These are phyloP conservation scores for Chitala chitala DNA, from an alignment of 2,113 vertebrate genomes.

Conservation along the genomic window DNA sequence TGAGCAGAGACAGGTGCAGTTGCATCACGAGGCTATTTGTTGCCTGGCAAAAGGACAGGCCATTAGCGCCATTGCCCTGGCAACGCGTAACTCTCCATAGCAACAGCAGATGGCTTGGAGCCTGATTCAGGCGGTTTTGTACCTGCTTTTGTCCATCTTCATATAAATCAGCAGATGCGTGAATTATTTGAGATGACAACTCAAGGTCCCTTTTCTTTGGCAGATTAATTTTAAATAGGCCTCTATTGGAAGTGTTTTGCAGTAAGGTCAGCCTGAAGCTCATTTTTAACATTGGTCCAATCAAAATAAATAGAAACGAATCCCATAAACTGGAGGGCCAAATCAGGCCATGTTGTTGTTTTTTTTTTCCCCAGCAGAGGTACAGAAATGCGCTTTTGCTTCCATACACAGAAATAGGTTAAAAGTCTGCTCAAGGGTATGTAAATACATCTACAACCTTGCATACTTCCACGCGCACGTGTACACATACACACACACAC, in stretches of 20 bases:
- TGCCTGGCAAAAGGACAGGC: constrained; percentile 76
- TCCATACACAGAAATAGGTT: background rate
- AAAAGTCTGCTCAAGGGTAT: background rate
- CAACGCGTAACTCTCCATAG: constrained; percentile 74
- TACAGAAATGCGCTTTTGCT: background rate
- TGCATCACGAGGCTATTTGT: constrained; percentile 74
- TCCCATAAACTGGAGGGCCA: background rate
- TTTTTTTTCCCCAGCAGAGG: background rate
- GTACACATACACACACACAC: background rate
- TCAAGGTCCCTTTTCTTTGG: constrained; percentile 48
- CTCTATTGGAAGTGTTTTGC: constrained; percentile 14
- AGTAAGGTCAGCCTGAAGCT: background rate
- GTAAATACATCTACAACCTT: too few relatives aligned
- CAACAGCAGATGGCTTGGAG: constrained; percentile 71
- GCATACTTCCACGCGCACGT: too few relatives aligned
- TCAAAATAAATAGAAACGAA: constrained; percentile 19
- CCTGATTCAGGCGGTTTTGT: constrained; percentile 46
- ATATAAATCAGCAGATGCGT: constrained; percentile 45
- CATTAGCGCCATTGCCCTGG: constrained; percentile 80
- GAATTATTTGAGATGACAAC: constrained; percentile 53
- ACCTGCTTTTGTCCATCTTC: constrained; percentile 45
- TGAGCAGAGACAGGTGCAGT: constrained; percentile 65
- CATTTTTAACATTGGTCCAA: background rate
- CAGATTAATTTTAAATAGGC: constrained; percentile 45
- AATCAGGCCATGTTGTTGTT: background rate